Evolutionary conservation across 2,888 invertebrate genomes (phyloP), one percentile per base, ranked within the genome.

Genomic region (Aporophyla lueneburgensis): DNA sequence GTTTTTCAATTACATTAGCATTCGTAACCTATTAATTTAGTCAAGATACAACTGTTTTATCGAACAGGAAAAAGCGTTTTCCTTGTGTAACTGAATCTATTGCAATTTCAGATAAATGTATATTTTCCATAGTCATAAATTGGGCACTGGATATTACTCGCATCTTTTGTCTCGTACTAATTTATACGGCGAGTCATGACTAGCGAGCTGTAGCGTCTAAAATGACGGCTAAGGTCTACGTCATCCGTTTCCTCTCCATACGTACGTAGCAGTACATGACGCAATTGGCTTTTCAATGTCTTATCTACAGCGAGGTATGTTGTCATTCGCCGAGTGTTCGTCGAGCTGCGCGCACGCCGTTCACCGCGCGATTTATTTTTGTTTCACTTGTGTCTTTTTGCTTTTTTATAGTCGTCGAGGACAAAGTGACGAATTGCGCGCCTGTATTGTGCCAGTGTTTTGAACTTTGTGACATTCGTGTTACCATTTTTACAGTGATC

Each of bases 271-370:
- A 91, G 95, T 94, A 95, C 94, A 95, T 96, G 96, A 96, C 96
- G 96, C 96, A 96, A 96, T 96, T 96, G 95, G 95, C 95, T 95
- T 96, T 96, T 96, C 96, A 96, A 96, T 96, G 96, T 96, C 96
- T 96, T 96, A 96, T 96, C 96, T 96, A 94, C 94, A 92, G 93
- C 91, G 94, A 94, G 93, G 94, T 94, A 93, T 95, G 95, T 95
- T 95, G 96, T 96, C 96, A 96, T 94, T 96, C 96, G 94, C 88
- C 93, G 94, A 94, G 95, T 93, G 95, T 90, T 88, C 94, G 93
- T 88, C 90, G 94, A 91, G 94, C 91, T 95, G 96, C 95, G 96
- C 95, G 92, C 95, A 94, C 96, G 93, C 92, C 89, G 90, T 90
- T 91, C 91, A 86, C 89, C 86, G 87, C 84, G 88, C 87, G 87